Base-by-base conservation (phyloP, 2,113 vertebrate genomes). In the Delphinus delphis region DNA sequence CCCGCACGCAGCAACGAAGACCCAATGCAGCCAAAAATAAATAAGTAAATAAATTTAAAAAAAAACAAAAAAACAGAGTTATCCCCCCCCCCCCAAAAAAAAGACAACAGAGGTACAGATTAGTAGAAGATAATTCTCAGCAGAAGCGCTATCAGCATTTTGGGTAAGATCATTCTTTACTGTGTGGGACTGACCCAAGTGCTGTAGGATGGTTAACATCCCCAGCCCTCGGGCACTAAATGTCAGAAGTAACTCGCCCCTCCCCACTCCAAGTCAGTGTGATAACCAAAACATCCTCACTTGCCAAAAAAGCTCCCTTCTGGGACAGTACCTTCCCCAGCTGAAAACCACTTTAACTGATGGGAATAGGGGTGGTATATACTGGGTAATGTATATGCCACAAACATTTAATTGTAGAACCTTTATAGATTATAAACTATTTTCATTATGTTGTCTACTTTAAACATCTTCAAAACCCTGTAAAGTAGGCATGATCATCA, bases 381-480 rank as follows among this genome's bases (percentile, higher is more conserved):
- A 26, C 1, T 60, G 31, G 26, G 65, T 31, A 60, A 25, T 44
- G 12, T 44, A 28, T 28, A 60, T 41, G 76, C 18, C 68, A 58
- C 65, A 58, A 88, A 96, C 21, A 86, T 44, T 65, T 87, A 62
- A 53, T 77, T 84, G n/a, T 50, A 90, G 47, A 92, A 67, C 2
- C 5, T 76, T 74, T 88, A 73, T 15, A 87, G 77, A 84, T 74
- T 88, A 73, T 20, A 87, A 83, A 84, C 47, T 68, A 47, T 81
- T 90, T 97, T 95, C 28, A 93, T 44, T 85, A 44, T 50, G 44
- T 83, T 74, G 65, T 36, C 36, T 79, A 80, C 14, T 91, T 58
- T 62, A 90, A 95, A 44, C 25, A 44, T 71, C 18, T 47, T 83
- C 63, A 58, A 81, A 92, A 95, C 5, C 1, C 71, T 86, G 8